A percentile compares a stretch with the other conserved stretches of the same genome.
Evolutionary conservation across 2,113 vertebrate species (phyloP).

Genomic region (Actenoides hombroni): DNA sequence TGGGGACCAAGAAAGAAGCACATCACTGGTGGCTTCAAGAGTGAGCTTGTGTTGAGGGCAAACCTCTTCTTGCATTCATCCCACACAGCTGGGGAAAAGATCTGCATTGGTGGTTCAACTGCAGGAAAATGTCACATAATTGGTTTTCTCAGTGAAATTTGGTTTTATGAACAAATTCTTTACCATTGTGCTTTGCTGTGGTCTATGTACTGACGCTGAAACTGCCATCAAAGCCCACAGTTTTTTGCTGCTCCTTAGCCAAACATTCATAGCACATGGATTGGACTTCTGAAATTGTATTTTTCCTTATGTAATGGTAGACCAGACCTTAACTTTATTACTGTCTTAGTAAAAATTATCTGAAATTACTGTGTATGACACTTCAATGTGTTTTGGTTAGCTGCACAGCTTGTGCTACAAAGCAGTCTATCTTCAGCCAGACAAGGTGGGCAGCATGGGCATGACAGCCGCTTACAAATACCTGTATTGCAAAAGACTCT

Average conservation of each 20-base stretch:
- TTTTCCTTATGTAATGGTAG: background rate
- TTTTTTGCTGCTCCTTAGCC: background rate
- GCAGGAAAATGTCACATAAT: background rate
- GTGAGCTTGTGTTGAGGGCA: background rate
- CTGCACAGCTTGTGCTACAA: background rate
- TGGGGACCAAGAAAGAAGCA: accelerated
- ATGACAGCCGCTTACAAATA: background rate
- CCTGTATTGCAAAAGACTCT: background rate
- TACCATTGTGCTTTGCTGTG: background rate
- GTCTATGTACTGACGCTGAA: background rate
- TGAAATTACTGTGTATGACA: background rate
- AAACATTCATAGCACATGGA: background rate
- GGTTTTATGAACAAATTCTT: background rate
- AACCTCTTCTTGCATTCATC: background rate
- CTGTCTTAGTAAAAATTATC: background rate
- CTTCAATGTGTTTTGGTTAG: background rate
- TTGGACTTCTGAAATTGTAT: background rate
- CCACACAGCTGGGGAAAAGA: accelerated
- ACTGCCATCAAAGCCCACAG: background rate
- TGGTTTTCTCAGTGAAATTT: background rate
- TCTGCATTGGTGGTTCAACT: background rate
- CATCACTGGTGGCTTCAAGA: background rate
- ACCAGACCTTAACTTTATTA: background rate
- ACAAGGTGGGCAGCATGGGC: background rate
- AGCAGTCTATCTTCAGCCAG: background rate